phyloP scores from a whole-genome alignment of 2,113 vertebrate species.

The Erythrocebus patas region DNA sequence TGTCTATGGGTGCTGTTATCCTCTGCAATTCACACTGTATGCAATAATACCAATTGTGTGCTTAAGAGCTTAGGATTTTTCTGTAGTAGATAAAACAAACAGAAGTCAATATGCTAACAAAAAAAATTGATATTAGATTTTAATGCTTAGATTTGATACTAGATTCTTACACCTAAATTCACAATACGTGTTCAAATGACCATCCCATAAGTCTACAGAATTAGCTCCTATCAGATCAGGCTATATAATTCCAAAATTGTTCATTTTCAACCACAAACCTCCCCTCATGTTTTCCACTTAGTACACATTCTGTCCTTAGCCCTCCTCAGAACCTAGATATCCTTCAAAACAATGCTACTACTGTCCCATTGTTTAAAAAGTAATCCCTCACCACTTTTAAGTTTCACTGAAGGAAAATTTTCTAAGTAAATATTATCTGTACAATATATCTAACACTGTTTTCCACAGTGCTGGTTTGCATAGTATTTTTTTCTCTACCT shows the following conservation, averaged over 20 bases:
- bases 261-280: background rate
- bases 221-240: background rate
- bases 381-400: background rate
- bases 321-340: background rate
- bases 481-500: background rate
- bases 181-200: background rate
- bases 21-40: background rate
- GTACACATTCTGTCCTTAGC: background rate
- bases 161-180: background rate
- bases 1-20: background rate
- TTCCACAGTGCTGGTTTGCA: background rate
- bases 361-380: background rate
- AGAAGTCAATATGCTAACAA: background rate
- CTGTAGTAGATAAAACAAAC: background rate
- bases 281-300: background rate
- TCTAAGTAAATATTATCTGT: background rate
- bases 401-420: background rate
- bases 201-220: background rate
- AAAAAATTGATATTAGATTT: slow-evolving; percentile 6
- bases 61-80: background rate
- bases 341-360: background rate
- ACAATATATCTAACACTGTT: background rate
- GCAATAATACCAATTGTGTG: background rate
- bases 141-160: background rate
- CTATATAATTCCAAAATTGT: background rate